A percentile compares a stretch with the other conserved stretches of the same genome.
Evolutionary conservation across 2,113 vertebrate genomes (phyloP).

Genomic region (Poecile atricapillus): DNA sequence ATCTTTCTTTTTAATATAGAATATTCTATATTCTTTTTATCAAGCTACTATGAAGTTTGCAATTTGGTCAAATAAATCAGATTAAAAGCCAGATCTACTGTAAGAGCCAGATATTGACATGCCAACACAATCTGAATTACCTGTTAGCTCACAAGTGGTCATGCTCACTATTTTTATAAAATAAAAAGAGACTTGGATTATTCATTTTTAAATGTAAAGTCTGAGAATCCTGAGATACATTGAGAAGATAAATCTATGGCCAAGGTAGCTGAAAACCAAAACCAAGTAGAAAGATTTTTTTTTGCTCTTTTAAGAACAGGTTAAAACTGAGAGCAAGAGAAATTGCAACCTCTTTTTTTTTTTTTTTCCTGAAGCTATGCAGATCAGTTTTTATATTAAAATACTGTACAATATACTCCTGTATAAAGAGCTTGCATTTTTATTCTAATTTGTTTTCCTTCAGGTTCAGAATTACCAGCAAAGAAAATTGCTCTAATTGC

Average conservation of each 20-base stretch:
- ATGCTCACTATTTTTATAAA: neutral
- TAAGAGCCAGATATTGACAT: neutral
- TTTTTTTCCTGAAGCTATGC: neutral
- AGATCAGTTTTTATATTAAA: neutral
- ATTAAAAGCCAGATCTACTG: neutral
- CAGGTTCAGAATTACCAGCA: slow-evolving; percentile 18
- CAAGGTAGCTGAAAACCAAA: neutral
- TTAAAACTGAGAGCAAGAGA: neutral
- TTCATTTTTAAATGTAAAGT: neutral
- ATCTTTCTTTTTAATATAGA: neutral
- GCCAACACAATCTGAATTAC: neutral
- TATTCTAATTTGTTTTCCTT: slow-evolving; percentile 7
- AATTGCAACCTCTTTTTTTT: neutral
- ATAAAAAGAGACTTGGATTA: neutral
- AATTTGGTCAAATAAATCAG: neutral
- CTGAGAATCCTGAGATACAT: neutral
- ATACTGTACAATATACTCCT: neutral
- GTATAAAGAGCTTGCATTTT: neutral
- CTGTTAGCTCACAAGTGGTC: neutral
- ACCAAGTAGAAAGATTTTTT: neutral
- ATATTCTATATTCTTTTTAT: neutral
- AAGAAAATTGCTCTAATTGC: slow-evolving; percentile 27
- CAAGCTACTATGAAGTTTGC: neutral
- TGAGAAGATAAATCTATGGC: neutral
- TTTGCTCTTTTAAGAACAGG: neutral